Base-by-base conservation (phyloP, 2,113 vertebrate genomes). In the Lethenteron camtschaticum region DNA sequence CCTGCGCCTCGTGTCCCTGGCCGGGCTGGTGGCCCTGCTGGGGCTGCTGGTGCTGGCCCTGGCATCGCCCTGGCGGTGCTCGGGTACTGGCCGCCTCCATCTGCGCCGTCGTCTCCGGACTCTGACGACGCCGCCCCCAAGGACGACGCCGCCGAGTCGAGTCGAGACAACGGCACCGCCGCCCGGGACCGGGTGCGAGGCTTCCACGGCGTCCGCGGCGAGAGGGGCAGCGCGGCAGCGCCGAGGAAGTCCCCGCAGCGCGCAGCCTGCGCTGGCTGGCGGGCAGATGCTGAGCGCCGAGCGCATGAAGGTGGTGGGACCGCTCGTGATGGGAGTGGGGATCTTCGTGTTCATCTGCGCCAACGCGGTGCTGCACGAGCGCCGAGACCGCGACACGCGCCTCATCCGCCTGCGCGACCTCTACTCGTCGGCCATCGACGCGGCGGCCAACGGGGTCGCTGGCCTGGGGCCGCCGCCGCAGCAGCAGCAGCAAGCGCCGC, bases 301-400 rank as follows among this genome's bases (percentile, higher is more conserved):
- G 74, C 82, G 86, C 70, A 83, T 96, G 76, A 88, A 91, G 79
- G 79, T 96, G 24, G 80, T 96, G 0, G 94, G 94, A 1, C 91
- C 94, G 0, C 86, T 97, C 73, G 86, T 96, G 73, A 95, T 97
- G 90, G 94, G 94, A 58, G 85, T 92, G 1, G 94, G 91, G 55
- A 83, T 97, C 63, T 97, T 97, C 77, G 87, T 97, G 73, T 86
- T 97, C 76, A 96, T 97, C 79, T 97, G 94, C 1, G 94, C 94
- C 74, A 96, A 96, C 82, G 95, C 90, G 1, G 85, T 97, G 70
- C 81, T 97, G n/a, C 92, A 95, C 0, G 94, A 97, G 80, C 95
- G 95, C 81, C 80, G 94, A 9, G 94, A 97, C 78, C 77, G 84
- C 74, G 94, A 96, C 79, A 95, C 91, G 2, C 85, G 85, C 70